Conservation (phyloP, 2,113 vertebrate species). For the Podarcis cretensis region DNA sequence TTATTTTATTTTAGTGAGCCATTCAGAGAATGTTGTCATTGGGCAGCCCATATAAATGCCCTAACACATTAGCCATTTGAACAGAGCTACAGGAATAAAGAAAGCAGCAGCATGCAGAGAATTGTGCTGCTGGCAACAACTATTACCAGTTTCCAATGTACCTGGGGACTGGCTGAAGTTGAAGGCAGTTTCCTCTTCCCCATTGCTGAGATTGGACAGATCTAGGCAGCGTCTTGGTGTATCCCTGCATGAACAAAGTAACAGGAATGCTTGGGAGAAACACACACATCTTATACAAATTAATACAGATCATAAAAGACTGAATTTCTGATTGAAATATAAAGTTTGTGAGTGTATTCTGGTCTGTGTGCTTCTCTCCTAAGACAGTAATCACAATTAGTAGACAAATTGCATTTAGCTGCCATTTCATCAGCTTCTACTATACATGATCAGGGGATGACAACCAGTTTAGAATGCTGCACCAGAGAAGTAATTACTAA, state of each 20-base stretch:
- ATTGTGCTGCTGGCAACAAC: background rate
- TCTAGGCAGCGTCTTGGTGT: slow-evolving; percentile 74
- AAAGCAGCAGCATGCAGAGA: background rate
- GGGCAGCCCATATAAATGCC: background rate
- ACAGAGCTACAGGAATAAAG: background rate
- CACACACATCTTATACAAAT: background rate
- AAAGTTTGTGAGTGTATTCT: background rate
- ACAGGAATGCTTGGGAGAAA: background rate
- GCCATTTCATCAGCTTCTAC: background rate
- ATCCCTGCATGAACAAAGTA: slow-evolving; percentile 63
- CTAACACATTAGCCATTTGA: background rate
- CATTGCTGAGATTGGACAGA: slow-evolving; percentile 71
- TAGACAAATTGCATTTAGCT: background rate
- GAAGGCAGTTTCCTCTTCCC: slow-evolving; percentile 51
- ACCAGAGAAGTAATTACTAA: background rate
- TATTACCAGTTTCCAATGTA: slow-evolving; percentile 53
- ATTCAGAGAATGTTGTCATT: background rate
- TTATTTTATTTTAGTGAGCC: background rate
- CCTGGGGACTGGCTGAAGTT: slow-evolving; percentile 47
- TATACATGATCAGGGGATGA: background rate
- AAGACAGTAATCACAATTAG: background rate
- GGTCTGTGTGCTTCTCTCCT: background rate
- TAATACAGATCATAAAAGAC: background rate
- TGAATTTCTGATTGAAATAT: background rate
- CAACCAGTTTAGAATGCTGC: background rate